phyloP scores from a whole-genome alignment of 2,113 vertebrate genomes.

The Myxocyprinus asiaticus region DNA sequence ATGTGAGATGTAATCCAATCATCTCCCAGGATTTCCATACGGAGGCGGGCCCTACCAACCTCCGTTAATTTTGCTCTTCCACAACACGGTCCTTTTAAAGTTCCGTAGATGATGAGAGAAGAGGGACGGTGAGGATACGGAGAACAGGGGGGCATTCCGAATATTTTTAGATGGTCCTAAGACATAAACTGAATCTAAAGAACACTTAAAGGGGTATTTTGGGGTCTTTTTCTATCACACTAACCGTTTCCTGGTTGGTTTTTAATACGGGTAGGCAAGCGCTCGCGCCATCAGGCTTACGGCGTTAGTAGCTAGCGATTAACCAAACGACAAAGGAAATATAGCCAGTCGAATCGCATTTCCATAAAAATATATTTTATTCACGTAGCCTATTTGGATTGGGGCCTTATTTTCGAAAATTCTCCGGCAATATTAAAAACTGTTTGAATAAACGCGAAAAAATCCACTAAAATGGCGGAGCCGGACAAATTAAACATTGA shows the following conservation, averaged over 20 bases:
- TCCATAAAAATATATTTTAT: slow-evolving; percentile 30
- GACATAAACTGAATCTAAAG: slow-evolving; percentile 24
- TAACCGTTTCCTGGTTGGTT: slow-evolving; percentile 35
- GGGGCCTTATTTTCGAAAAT: slow-evolving; percentile 33
- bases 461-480: slow-evolving; percentile 80
- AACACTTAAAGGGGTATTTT: slow-evolving; percentile 42
- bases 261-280: slow-evolving; percentile 51
- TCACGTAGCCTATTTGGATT: slow-evolving; percentile 4
- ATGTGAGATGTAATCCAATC: slow-evolving; percentile 59
- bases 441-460: slow-evolving; percentile 67
- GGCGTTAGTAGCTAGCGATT: slow-evolving; percentile 42
- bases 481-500: slow-evolving; percentile 94
- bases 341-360: slow-evolving; percentile 40
- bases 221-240: slow-evolving; percentile 14
- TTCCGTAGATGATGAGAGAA: slow-evolving; percentile 66
- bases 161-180: slow-evolving; percentile 30
- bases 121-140: slow-evolving; percentile 43
- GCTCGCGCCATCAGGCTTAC: slow-evolving; percentile 45
- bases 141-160: slow-evolving; percentile 37
- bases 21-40: not conserved
- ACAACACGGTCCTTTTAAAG: slow-evolving; percentile 70
- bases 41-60: slow-evolving; percentile 50
- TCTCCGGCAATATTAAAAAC: slow-evolving; percentile 58
- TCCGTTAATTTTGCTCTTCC: slow-evolving; percentile 47
- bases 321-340: slow-evolving; percentile 53